These are phyloP conservation scores for Heteromormyrus szaboi DNA, from an alignment of 2,797 vertebrate genomes.

Conservation along the genomic window DNA sequence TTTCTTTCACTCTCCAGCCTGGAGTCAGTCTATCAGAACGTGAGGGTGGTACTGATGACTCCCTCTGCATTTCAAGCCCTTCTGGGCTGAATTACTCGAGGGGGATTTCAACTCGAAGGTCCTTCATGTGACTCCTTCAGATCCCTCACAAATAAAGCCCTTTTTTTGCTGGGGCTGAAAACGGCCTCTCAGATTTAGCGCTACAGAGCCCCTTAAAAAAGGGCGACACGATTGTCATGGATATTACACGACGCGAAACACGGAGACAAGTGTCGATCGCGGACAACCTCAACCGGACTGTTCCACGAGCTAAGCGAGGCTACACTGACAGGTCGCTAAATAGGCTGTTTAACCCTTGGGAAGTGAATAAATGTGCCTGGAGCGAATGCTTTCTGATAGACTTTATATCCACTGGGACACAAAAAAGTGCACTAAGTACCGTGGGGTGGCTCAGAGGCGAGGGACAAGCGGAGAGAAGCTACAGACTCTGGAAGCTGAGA, in stretches of 20 bases:
- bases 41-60: constrained; percentile 89
- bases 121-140: constrained; percentile 96
- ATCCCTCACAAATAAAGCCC: constrained; percentile 96
- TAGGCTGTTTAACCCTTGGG: constrained; percentile 99
- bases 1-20: constrained; percentile 75
- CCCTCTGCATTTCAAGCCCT: constrained; percentile 77
- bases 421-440: constrained; percentile 71
- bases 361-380: constrained; percentile 82
- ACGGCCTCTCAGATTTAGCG: constrained; percentile 82
- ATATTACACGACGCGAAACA: constrained; percentile 92
- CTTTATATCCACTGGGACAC: constrained; percentile 76
- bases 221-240: constrained; percentile 97
- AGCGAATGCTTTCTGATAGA: constrained; percentile 95
- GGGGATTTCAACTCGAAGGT: constrained; percentile 86
- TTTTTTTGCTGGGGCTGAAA: constrained; percentile 81
- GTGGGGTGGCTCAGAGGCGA: constrained; percentile 32
- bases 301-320: constrained; percentile 72
- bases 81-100: constrained; percentile 81
- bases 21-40: constrained; percentile 85
- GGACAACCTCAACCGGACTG: constrained; percentile 87
- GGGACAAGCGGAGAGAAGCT: constrained; percentile 27
- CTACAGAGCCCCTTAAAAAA: constrained; percentile 74
- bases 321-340: constrained; percentile 95
- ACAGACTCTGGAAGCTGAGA: constrained; percentile 60
- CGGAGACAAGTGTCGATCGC: constrained; percentile 81